Conservation (phyloP, 2,888 invertebrate species). For the Eupithecia subfuscata region DNA sequence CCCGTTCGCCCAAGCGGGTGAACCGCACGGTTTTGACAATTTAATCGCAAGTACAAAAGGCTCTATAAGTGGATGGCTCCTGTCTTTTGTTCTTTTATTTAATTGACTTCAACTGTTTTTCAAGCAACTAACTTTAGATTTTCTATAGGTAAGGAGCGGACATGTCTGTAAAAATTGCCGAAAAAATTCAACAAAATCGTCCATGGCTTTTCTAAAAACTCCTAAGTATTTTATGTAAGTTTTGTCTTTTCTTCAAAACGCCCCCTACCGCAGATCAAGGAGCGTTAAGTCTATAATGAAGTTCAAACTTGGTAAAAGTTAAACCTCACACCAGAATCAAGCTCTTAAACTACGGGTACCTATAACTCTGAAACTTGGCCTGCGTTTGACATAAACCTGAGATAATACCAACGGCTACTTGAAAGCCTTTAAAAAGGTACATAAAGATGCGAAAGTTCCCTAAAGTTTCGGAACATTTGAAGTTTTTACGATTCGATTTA, state of each 20-base stretch:
- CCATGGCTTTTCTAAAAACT: too few species aligned
- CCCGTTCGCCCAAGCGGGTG: too few species aligned
- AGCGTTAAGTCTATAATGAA: not conserved
- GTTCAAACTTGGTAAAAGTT: slow-evolving; percentile 14
- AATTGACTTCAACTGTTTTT: not conserved
- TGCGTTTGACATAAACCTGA: slow-evolving; percentile 33
- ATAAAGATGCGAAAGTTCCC: slow-evolving; percentile 35
- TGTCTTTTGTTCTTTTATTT: too few species aligned
- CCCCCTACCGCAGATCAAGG: not conserved
- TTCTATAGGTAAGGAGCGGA: not conserved
- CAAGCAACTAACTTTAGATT: not conserved
- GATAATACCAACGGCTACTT: slow-evolving; percentile 38
- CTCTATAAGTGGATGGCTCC: too few species aligned
- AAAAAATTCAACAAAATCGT: too few species aligned
- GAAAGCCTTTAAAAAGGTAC: slow-evolving; percentile 32
- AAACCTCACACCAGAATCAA: slow-evolving; percentile 27
- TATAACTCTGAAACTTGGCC: slow-evolving; percentile 25
- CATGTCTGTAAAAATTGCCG: too few species aligned
- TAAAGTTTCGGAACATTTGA: slow-evolving; percentile 35
- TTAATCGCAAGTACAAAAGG: too few species aligned
- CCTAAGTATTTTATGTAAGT: too few species aligned
- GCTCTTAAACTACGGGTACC: slow-evolving; percentile 22
- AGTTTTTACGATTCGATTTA: slow-evolving; percentile 48
- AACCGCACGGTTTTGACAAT: too few species aligned
- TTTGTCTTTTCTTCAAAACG: not conserved